These are phyloP conservation scores for Leptobrachium leishanense DNA, from an alignment of 2,113 vertebrate species.

Conservation along the genomic window DNA sequence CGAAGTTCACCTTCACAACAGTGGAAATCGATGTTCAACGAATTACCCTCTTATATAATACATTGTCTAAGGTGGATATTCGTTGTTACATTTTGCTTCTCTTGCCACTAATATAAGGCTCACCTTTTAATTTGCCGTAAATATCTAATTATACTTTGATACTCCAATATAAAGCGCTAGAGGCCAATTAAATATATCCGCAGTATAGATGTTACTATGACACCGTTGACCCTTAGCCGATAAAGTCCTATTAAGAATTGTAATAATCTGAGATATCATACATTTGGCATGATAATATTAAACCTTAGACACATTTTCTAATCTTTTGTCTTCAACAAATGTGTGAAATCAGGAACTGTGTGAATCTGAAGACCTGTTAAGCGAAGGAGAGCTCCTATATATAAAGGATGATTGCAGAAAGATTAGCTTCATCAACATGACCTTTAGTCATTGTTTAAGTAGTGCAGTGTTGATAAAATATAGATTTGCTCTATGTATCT, in stretches of 20 bases:
- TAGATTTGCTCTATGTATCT: slow-evolving; percentile 19
- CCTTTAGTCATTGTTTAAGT: slow-evolving; percentile 21
- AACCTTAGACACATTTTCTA: neutral
- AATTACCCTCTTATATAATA: no score
- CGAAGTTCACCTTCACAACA: no score
- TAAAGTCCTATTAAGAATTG: neutral
- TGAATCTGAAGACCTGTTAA: neutral
- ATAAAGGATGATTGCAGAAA: slow-evolving; percentile 2
- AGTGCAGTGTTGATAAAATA: slow-evolving; percentile 7
- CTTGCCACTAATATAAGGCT: no score
- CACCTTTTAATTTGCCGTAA: no score
- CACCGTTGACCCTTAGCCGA: no score
- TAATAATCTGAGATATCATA: neutral
- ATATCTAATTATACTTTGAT: no score
- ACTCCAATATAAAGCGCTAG: no score
- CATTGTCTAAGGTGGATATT: no score
- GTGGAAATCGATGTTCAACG: no score
- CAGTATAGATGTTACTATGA: no score
- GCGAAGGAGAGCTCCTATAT: neutral
- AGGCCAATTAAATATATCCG: no score
- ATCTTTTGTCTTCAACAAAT: neutral
- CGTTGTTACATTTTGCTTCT: no score
- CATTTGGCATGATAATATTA: neutral
- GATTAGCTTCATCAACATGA: slow-evolving; percentile 15
- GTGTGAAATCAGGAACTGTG: neutral